phyloP scores from a whole-genome alignment of 92 coral and sea anemone species.

The Heteractis magnifica region DNA sequence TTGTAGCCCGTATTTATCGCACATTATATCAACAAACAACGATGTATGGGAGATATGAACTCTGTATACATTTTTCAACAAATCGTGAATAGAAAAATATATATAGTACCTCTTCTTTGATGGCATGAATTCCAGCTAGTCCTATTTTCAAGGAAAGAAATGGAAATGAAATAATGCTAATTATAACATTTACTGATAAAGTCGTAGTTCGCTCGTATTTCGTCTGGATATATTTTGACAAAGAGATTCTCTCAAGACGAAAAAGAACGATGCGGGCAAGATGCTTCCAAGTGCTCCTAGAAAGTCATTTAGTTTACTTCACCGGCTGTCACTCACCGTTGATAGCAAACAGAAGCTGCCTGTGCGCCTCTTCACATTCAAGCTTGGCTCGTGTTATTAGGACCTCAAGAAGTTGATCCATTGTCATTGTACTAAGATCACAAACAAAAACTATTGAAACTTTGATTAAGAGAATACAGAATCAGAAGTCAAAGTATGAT shows the following conservation, averaged over 20 bases:
- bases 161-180: neutral
- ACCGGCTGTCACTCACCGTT: conserved; percentile 62
- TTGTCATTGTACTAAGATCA: conserved; percentile 69
- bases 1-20: too few relatives aligned
- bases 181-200: too few relatives aligned
- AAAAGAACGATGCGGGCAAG: too few relatives aligned
- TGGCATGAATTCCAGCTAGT: conserved; percentile 83
- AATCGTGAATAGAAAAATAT: neutral
- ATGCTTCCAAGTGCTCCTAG: too few relatives aligned
- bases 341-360: conserved; percentile 88
- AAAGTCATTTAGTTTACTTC: neutral
- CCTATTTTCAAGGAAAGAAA: conserved; percentile 46
- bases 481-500: too few relatives aligned
- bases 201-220: too few relatives aligned
- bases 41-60: too few relatives aligned
- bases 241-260: too few relatives aligned
- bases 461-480: neutral
- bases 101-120: conserved; percentile 74
- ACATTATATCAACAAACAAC: too few relatives aligned
- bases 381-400: conserved; percentile 80
- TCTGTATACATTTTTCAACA: neutral
- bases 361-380: conserved; percentile 96
- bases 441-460: too few relatives aligned
- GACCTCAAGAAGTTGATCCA: conserved; percentile 89
- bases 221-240: too few relatives aligned